These are phyloP conservation scores for Pegoplata infirma DNA, from an alignment of 2,888 invertebrate genomes.

Conservation along the genomic window DNA sequence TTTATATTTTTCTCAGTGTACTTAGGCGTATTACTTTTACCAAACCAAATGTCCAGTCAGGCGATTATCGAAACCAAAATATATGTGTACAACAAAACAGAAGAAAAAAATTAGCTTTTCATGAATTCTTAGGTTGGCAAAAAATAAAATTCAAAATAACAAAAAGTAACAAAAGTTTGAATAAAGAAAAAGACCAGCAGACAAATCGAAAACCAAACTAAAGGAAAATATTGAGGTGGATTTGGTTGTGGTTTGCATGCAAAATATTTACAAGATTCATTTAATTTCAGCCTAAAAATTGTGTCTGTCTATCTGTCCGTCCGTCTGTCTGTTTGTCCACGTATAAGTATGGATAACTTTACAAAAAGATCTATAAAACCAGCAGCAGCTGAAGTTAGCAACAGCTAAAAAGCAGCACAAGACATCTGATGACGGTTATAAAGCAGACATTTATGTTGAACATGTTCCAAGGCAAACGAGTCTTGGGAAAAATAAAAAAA, in stretches of 20 bases:
- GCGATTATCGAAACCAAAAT: slow-evolving; percentile 25
- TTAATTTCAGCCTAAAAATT: slow-evolving; percentile 46
- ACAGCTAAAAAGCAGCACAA: slow-evolving; percentile 16
- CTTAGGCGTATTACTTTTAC: not conserved
- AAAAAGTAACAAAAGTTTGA: not conserved
- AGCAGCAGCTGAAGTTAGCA: slow-evolving; percentile 23
- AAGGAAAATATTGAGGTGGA: not conserved
- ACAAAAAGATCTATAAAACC: slow-evolving; percentile 31
- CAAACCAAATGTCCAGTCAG: slow-evolving; percentile 11
- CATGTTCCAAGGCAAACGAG: slow-evolving; percentile 75
- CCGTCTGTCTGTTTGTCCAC: slow-evolving; percentile 12
- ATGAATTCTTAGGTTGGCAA: not conserved
- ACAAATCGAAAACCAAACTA: slow-evolving; percentile 6
- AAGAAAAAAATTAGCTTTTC: slow-evolving; percentile 10
- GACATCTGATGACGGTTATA: slow-evolving; percentile 37
- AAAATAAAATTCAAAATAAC: not conserved
- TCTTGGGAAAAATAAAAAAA: slow-evolving; percentile 66
- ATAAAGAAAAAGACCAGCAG: not conserved
- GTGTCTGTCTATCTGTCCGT: slow-evolving; percentile 37
- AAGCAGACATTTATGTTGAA: slow-evolving; percentile 49
- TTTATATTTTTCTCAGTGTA: no score
- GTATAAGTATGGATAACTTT: no score
- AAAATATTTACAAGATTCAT: slow-evolving; percentile 53
- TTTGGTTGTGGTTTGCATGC: slow-evolving; percentile 52
- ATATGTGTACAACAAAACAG: slow-evolving; percentile 4